Evolutionary conservation across 1,140 invertebrate species (phyloP), one percentile per base, ranked within the genome.

Genomic region (Papilio polytes): DNA sequence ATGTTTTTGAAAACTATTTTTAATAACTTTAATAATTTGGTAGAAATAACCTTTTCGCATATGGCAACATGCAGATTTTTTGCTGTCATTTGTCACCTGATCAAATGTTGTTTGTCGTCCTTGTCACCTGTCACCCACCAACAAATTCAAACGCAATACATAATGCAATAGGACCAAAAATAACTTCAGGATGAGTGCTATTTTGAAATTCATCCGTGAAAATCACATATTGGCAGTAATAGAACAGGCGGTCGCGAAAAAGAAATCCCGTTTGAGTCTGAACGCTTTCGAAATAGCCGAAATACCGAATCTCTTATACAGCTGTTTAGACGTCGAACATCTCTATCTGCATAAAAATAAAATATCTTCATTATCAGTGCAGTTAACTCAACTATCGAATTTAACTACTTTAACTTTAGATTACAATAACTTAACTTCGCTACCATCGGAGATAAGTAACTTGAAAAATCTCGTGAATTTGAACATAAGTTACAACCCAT

Each of bases 401-500:
- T 83, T 95, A 18, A 95, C 94, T 51, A 96, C 95, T 10, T 87
- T 96, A 63, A 95, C 96, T 12, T 84, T 97, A 86, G 96, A 96
- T 85, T 96, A 97, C 84, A 96, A 96, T 80, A 97, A 97, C 81
- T 94, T 99, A 66, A 96, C 96, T 85, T 96, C 96, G 48, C 96
- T 97, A 86, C 96, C 96, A 10, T 80, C 90, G n/a, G 95, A 95
- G 84, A 95, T 97, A 74, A 96, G 95, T 41, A 91, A 96, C 72
- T 93, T 97, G 82, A 95, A 96, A 82, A 96, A 96, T 87, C 94
- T 98, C 41, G 95, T 97, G 81, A 97, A 96, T 83, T 95, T 99
- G 70, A 98, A 99, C 90, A 93, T 99, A 70, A 98, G 98, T 82
- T 96, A 97, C 80, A 99, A 99, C 92, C 97, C 97, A 83, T 96